A percentile compares a stretch with the other conserved stretches of the same genome.
Evolutionary conservation across 2,888 invertebrate species (phyloP).

Genomic region (Ernsta delagoae): DNA sequence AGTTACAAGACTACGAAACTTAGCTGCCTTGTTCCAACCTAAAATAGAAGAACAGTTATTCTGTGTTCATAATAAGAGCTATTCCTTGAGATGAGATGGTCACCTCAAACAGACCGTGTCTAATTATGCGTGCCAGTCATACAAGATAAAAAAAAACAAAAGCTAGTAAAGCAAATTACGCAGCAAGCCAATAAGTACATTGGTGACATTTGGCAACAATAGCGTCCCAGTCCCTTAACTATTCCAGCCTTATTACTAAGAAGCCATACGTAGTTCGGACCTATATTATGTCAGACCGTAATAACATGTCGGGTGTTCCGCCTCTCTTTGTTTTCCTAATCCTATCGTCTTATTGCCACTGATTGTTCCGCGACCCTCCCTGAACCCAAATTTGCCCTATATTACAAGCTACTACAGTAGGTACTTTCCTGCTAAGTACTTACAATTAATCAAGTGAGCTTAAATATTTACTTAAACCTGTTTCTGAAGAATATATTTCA

Average conservation of each 20-base stretch:
- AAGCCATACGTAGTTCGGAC: background rate
- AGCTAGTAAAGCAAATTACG: background rate
- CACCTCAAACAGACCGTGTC: no score
- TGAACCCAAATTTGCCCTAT: background rate
- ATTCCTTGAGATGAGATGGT: no score
- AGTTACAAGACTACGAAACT: no score
- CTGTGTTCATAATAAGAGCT: no score
- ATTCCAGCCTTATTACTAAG: conserved; percentile 19
- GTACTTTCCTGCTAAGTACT: no score
- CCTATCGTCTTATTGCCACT: conserved; percentile 7
- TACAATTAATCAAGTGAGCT: background rate
- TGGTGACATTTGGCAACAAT: conserved; percentile 18
- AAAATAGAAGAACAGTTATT: no score
- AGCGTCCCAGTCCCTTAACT: conserved; percentile 16
- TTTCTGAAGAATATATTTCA: no score
- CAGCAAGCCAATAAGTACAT: conserved; percentile 1
- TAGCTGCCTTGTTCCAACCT: no score
- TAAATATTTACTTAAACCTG: no score
- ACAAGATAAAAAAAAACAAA: background rate
- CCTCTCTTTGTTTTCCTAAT: conserved; percentile 16
- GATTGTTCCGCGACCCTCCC: conserved; percentile 5
- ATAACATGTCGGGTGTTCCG: conserved; percentile 4
- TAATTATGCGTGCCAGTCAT: background rate
- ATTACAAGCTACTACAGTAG: no score
- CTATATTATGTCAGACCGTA: conserved; percentile 8